Conservation (phyloP, 1,140 invertebrate genomes). For the Achroia grisella region DNA sequence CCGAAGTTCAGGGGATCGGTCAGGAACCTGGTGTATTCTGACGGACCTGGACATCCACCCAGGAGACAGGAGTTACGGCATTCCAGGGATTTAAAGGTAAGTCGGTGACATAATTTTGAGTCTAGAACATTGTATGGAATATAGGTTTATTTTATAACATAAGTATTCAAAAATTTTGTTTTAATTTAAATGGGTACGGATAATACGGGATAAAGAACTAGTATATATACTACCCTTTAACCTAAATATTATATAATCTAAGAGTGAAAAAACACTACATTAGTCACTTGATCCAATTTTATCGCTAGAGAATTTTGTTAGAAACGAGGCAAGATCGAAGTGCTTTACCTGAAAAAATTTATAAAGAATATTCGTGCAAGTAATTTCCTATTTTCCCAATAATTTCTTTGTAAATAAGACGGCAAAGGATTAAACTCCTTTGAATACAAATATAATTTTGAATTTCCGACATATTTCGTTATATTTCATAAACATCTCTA, state of each 20-base stretch:
- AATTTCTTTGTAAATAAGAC: not conserved
- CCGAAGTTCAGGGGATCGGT: constrained; percentile 90
- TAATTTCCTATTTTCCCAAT: not conserved
- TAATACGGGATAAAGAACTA: too few relatives aligned
- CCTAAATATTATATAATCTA: too few relatives aligned
- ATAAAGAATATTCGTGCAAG: not conserved
- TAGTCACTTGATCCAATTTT: too few relatives aligned
- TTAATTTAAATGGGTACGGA: too few relatives aligned
- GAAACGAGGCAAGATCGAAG: too few relatives aligned
- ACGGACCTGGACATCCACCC: constrained; percentile 80
- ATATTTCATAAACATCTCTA: constrained; percentile 12
- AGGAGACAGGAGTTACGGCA: constrained; percentile 85
- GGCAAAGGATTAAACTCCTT: not conserved
- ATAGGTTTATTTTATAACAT: too few relatives aligned
- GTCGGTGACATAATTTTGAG: constrained; percentile 12
- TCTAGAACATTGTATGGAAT: too few relatives aligned
- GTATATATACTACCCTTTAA: too few relatives aligned
- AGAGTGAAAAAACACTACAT: too few relatives aligned
- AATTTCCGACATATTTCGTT: constrained; percentile 6
- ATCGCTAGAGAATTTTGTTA: too few relatives aligned
- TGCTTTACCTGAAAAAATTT: too few relatives aligned
- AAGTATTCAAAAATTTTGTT: too few relatives aligned
- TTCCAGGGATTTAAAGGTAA: constrained; percentile 84
- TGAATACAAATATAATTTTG: constrained; percentile 6
- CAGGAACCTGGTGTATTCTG: constrained; percentile 89